Evolutionary conservation across 2,888 invertebrate species (phyloP).

Genomic region (Drosophila kambysellisi): DNA sequence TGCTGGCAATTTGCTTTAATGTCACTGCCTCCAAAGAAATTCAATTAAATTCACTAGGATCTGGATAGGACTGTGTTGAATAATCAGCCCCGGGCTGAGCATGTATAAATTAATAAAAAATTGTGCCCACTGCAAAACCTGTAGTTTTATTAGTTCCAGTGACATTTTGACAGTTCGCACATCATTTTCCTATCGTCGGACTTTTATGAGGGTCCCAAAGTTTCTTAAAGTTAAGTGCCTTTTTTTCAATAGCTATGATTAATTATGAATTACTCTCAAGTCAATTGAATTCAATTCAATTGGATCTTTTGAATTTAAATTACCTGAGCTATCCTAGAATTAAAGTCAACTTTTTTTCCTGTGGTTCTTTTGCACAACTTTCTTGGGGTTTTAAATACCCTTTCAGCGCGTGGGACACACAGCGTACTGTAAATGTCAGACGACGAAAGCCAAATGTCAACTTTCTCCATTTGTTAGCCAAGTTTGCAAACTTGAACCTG

Average conservation of each 20-base stretch:
- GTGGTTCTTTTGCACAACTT: neutral
- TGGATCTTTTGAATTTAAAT: neutral
- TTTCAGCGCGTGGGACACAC: too few species aligned
- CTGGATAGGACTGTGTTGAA: neutral
- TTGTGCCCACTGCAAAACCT: slow-evolving; percentile 1
- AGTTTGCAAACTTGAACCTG: slow-evolving; percentile 27
- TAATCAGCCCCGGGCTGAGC: neutral
- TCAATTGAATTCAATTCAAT: neutral
- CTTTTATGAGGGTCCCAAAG: slow-evolving; percentile 33
- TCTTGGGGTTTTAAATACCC: neutral
- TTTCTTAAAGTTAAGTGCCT: neutral
- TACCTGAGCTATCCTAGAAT: neutral
- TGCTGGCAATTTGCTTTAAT: neutral
- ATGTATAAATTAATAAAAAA: slow-evolving; percentile 49
- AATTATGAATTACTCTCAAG: neutral
- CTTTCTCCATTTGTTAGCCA: slow-evolving; percentile 47
- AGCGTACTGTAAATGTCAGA: neutral
- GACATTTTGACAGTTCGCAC: slow-evolving; percentile 35
- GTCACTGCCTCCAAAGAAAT: neutral
- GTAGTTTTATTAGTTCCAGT: slow-evolving; percentile 20
- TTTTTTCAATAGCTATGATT: neutral
- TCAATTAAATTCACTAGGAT: slow-evolving; percentile 11
- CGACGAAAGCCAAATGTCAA: slow-evolving; percentile 21
- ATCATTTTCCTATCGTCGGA: neutral
- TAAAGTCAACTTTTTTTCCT: neutral